Conservation (phyloP, 2,797 vertebrate genomes). For the Thamnophis elegans region DNA sequence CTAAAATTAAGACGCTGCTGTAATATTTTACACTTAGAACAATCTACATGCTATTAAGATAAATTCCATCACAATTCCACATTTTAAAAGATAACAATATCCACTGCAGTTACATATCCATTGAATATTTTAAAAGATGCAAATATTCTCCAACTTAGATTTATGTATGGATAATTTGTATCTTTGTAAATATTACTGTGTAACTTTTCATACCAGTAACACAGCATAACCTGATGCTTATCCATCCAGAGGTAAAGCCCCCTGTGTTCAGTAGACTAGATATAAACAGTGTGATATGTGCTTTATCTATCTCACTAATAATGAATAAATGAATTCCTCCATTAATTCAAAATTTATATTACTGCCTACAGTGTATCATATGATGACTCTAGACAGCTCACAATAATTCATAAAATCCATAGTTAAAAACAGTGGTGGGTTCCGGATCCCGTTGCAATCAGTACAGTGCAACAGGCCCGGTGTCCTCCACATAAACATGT, state of each 20-base stretch:
- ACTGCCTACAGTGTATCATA: background rate
- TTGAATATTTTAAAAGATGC: background rate
- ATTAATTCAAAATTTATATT: background rate
- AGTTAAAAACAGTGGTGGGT: background rate
- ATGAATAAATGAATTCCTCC: background rate
- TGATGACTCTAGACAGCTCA: background rate
- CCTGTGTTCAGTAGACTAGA: background rate
- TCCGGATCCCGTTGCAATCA: too few species aligned
- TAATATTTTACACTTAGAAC: background rate
- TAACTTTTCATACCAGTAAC: background rate
- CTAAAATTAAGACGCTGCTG: slow-evolving; percentile 1
- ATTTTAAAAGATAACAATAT: background rate
- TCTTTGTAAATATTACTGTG: background rate
- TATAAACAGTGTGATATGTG: background rate
- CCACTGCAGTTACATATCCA: background rate
- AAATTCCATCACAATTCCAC: background rate
- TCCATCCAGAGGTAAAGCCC: background rate
- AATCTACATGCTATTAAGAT: slow-evolving; percentile 33
- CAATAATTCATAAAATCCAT: background rate
- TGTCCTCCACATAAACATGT: too few species aligned
- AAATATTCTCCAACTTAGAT: background rate
- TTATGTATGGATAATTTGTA: background rate
- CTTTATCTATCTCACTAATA: background rate
- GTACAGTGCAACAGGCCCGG: too few species aligned
- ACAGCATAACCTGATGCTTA: background rate